Evolutionary conservation across 2,113 vertebrate species (phyloP), one percentile per base, ranked within the genome.

Genomic region (Daboia siamensis): DNA sequence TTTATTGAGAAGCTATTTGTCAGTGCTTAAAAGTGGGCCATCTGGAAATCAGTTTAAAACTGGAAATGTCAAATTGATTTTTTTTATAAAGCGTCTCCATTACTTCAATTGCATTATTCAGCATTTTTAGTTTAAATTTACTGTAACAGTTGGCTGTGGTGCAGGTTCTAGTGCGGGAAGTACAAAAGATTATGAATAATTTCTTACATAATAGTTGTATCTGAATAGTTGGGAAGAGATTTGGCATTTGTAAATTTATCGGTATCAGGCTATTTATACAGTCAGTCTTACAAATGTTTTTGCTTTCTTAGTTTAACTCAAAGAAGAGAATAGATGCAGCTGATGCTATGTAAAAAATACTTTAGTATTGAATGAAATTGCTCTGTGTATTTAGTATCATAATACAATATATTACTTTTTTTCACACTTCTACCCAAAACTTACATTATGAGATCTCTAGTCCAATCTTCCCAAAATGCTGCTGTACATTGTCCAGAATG

Each of bases 1-100:
- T 96, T 88, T 64, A 23, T 51, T 88, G 64, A 88, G 44, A 87
- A 94, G 89, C 59, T 64, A 1, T 91, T 96, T 94, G 86, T 94
- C 24, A 5, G 80, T n/a, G 1, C 57, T 91, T 90, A 93, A 94
- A 91, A 94, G 6, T 94, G 23, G 69, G 84, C 92, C 95, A 93
- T 10, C 23, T 1, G 87, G 86, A 91, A 91, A 80, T 84, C 21
- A 90, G 90, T 91, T 90, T 91, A 94, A 88, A 96, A 89, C 48
- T 57, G 80, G 87, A 93, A 90, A 33, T 91, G 85, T 57, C 15
- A 46, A 89, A 93, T 94, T 93, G 20, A 95, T 59, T 87, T 93
- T 89, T 59, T 93, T 44, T 0, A 1, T 87, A 90, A 90, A 93
- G 0, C 0, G 29, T 87, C 87, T 92, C 21, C 64, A 7, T 4